phyloP scores from a whole-genome alignment of 2,797 vertebrate species.

The Phoxinus dragarum region DNA sequence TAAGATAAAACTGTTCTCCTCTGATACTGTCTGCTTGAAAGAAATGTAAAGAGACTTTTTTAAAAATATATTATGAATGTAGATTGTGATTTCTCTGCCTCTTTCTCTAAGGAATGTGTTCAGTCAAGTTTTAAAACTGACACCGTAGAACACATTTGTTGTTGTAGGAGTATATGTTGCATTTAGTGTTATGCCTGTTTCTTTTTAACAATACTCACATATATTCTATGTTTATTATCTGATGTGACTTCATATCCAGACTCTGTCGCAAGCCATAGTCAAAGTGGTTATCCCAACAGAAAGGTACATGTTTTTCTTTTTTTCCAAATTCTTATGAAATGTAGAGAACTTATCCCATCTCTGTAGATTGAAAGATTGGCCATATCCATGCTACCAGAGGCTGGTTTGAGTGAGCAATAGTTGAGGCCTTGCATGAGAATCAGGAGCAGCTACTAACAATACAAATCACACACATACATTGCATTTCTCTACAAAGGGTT shows the following conservation, averaged over 20 bases:
- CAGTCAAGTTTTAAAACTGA: constrained; percentile 83
- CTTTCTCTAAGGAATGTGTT: constrained; percentile 33
- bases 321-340: constrained; percentile 98
- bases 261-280: constrained; percentile 99
- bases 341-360: constrained; percentile 94
- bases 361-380: constrained; percentile 81
- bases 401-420: constrained; percentile 96
- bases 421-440: constrained; percentile 67
- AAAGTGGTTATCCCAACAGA: constrained; percentile 99
- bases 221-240: constrained; percentile 99
- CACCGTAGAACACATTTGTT: constrained; percentile 85
- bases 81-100: constrained; percentile 22
- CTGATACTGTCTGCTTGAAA: constrained; percentile 20
- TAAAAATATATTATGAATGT: constrained; percentile 7
- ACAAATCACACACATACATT: constrained; percentile 55
- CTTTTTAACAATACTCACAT: constrained; percentile 99
- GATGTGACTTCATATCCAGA: constrained; percentile 99
- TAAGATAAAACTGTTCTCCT: constrained; percentile 2
- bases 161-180: constrained; percentile 95
- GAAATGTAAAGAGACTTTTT: neutral
- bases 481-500: neutral
- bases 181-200: constrained; percentile 99
- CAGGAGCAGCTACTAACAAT: constrained; percentile 45
- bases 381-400: constrained; percentile 80
- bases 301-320: constrained; percentile 99